Base-by-base conservation (phyloP, 92 coral and sea anemone genomes). In the Plumapathes pennacea region DNA sequence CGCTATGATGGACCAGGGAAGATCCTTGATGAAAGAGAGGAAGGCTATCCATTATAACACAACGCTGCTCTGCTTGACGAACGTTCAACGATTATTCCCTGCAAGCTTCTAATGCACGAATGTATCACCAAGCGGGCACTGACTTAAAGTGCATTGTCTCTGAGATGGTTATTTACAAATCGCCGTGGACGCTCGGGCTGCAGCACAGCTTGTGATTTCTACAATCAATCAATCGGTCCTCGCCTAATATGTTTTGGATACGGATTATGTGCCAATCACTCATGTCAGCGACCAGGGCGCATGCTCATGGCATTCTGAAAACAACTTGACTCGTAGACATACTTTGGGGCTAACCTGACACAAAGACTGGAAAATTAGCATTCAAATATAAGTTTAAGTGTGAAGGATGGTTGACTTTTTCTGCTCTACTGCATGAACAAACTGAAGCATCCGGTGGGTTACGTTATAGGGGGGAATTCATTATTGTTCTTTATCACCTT, bases 201-300 rank as follows among this genome's bases (percentile, higher is more conserved):
- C 46, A 60, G 53, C 95, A 53, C 95, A 82, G 95, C 95, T 64
- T 82, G 95, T 77, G 59, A 80, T 80, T 80, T 70, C 64, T 74
- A 81, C 74, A 69, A 72, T 81, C 95, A 82, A 72, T 81, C 83
- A 72, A 87, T 87, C 82, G 95, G 89, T 71, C 76, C 78, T 86
- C 61, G 81, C 69, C 67, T 67, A 67, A 82, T 81, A 75, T 86
- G 89, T 82, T 82, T 80, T 82, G 82, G 95, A 80, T 77, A 71
- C 89, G 67, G 95, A 36, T 56, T 71, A 65, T 74, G 59, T 46
- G 55, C 85, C 88, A 72, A 86, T 86, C 95, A 86, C 82, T 86
- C 95, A 86, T 41, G 78, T 14, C n/a, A n/a, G n/a, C n/a, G n/a
- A n/a, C n/a, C n/a, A n/a, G n/a, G n/a, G n/a, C n/a, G n/a, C n/a